Evolutionary conservation across 2,888 invertebrate genomes (phyloP).

Genomic region (Tubiluchus corallicola): DNA sequence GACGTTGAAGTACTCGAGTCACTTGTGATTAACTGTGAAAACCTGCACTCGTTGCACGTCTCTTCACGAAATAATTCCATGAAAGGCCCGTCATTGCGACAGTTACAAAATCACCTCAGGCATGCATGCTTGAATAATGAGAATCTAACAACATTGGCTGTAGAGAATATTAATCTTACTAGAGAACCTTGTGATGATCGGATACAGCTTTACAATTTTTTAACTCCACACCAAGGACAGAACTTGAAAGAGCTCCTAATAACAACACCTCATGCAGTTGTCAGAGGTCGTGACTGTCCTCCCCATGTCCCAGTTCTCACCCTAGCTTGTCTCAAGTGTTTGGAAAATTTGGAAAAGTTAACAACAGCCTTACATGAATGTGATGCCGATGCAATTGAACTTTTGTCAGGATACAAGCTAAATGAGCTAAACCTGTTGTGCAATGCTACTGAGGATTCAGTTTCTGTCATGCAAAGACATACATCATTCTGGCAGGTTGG

Average conservation of each 20-base stretch:
- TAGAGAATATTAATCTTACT: not conserved
- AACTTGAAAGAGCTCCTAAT: not conserved
- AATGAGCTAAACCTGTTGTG: not conserved
- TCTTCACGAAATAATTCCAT: too few species aligned
- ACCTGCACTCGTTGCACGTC: too few species aligned
- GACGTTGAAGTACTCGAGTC: slow-evolving; percentile 3
- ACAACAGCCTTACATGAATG: not conserved
- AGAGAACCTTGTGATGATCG: not conserved
- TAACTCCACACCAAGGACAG: not conserved
- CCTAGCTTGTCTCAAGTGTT: not conserved
- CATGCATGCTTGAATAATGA: not conserved
- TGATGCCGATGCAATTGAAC: too few species aligned
- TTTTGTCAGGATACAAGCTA: not conserved
- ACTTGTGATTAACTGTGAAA: too few species aligned
- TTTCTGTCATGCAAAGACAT: not conserved
- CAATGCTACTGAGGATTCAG: not conserved
- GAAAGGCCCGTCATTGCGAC: too few species aligned
- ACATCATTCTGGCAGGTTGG: not conserved
- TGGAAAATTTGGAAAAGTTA: not conserved
- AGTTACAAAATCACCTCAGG: not conserved
- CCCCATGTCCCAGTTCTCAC: not conserved
- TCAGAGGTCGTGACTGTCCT: not conserved
- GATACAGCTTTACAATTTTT: not conserved
- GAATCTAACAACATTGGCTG: not conserved
- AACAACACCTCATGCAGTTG: not conserved